A percentile compares a stretch with the other conserved stretches of the same genome.
These are phyloP conservation scores for Ips typographus DNA, from an alignment of 1,140 invertebrate species.

Conservation along the genomic window DNA sequence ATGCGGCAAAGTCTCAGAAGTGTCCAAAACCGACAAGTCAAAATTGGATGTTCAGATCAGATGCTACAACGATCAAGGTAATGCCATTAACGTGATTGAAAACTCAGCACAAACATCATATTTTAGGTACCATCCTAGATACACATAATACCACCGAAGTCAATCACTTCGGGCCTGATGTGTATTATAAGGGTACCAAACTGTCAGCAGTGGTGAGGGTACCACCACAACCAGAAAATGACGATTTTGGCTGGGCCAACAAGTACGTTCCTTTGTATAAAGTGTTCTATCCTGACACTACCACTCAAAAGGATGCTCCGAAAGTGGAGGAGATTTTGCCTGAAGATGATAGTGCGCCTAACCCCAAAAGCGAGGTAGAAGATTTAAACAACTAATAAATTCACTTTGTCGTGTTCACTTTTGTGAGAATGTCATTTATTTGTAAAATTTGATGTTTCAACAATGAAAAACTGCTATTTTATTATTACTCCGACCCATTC, in stretches of 20 bases:
- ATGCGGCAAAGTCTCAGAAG: conserved; percentile 11
- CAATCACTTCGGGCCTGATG: conserved; percentile 22
- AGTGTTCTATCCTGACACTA: background rate
- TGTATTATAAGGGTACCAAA: conserved; percentile 27
- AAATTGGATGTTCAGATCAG: conserved; percentile 11
- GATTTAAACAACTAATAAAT: conserved; percentile 17
- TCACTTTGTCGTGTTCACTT: too few species aligned
- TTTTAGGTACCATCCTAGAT: conserved; percentile 18
- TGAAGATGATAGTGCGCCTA: background rate
- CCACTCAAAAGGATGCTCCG: background rate
- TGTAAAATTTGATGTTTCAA: too few species aligned
- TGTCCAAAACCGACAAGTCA: background rate
- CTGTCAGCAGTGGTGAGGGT: conserved; percentile 16
- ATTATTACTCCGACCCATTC: too few species aligned
- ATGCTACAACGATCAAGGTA: conserved; percentile 9
- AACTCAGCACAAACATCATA: background rate
- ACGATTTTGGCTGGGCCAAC: background rate
- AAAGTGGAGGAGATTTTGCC: background rate
- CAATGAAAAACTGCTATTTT: too few species aligned
- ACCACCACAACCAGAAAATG: background rate
- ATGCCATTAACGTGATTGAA: background rate
- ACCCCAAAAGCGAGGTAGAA: conserved; percentile 25
- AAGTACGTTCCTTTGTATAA: background rate
- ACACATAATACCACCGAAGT: conserved; percentile 18
- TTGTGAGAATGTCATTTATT: too few species aligned